Percentiles rank a stretch among this genome's conserved stretches.
Conservation (phyloP, 1,140 invertebrate species). For the Paraescarpia echinospica region DNA sequence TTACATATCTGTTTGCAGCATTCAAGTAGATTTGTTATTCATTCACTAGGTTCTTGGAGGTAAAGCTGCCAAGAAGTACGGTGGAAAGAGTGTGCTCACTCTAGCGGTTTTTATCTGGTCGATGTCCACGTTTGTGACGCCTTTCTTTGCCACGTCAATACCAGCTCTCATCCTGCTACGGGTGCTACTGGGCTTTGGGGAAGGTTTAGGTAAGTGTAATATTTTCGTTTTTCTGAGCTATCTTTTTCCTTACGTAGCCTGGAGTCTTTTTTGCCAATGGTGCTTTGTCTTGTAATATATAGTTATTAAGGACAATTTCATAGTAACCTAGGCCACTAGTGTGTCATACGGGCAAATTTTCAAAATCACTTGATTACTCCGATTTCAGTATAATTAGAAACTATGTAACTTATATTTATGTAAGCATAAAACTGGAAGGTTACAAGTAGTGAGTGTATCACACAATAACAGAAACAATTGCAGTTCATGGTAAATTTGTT, state of each 20-base stretch:
- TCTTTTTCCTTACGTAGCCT: background rate
- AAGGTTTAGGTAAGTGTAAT: conserved; percentile 69
- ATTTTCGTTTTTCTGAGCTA: background rate
- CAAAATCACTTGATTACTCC: no score
- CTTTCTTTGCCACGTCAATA: conserved; percentile 69
- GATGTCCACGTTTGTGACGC: conserved; percentile 73
- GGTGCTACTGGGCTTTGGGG: conserved; percentile 73
- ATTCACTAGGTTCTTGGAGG: conserved; percentile 67
- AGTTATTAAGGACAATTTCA: no score
- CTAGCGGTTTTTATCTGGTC: conserved; percentile 77
- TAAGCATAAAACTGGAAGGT: no score
- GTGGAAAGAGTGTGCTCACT: conserved; percentile 72
- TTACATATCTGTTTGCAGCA: background rate
- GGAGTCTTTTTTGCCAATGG: no score
- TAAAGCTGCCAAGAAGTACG: conserved; percentile 71
- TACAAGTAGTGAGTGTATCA: no score
- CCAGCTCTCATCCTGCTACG: conserved; percentile 67
- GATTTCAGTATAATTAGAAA: no score
- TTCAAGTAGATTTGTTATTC: background rate
- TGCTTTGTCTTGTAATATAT: background rate
- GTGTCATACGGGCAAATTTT: no score
- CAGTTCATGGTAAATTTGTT: no score
- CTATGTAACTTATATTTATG: no score
- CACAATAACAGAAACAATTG: no score
- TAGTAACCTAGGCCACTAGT: no score